phyloP scores from a whole-genome alignment of 2,888 invertebrate genomes.

The Drosophila birchii region DNA sequence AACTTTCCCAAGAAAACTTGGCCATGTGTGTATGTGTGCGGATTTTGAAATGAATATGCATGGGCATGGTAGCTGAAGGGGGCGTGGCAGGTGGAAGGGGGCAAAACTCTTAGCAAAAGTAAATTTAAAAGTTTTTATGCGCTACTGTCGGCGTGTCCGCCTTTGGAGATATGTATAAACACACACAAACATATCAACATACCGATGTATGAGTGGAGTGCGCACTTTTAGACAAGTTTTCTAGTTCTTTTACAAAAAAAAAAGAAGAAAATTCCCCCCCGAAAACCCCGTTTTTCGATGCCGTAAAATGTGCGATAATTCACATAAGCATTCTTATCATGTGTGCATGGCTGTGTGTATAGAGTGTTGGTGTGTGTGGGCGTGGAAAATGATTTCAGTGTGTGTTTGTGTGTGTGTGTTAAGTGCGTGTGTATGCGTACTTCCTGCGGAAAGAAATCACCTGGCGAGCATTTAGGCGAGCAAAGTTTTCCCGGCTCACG shows the following conservation, averaged over 20 bases:
- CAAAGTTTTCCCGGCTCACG: conserved; percentile 74
- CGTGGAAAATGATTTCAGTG: conserved; percentile 54
- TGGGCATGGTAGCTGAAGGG: conserved; percentile 27
- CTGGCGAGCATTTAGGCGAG: conserved; percentile 74
- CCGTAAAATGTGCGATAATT: conserved; percentile 79
- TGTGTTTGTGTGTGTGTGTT: conserved; percentile 46
- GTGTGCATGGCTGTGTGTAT: conserved; percentile 34
- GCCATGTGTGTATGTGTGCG: conserved; percentile 45
- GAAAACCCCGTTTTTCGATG: conserved; percentile 47
- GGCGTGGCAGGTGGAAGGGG: conserved; percentile 39
- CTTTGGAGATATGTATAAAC: conserved; percentile 39
- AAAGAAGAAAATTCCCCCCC: background rate
- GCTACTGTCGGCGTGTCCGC: conserved; percentile 52
- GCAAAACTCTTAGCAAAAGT: conserved; percentile 80
- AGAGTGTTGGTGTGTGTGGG: conserved; percentile 30
- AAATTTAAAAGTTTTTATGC: conserved; percentile 76
- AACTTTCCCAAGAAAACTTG: conserved; percentile 72
- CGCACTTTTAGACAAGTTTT: conserved; percentile 77
- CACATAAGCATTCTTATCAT: conserved; percentile 78
- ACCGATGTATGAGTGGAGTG: conserved; percentile 70
- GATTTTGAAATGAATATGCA: conserved; percentile 76
- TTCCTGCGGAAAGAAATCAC: conserved; percentile 72
- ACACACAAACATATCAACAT: conserved; percentile 4
- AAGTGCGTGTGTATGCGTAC: conserved; percentile 53
- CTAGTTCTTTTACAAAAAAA: conserved; percentile 60